Conservation (phyloP, 2,888 invertebrate species). For the Vandiemenella viatica region DNA sequence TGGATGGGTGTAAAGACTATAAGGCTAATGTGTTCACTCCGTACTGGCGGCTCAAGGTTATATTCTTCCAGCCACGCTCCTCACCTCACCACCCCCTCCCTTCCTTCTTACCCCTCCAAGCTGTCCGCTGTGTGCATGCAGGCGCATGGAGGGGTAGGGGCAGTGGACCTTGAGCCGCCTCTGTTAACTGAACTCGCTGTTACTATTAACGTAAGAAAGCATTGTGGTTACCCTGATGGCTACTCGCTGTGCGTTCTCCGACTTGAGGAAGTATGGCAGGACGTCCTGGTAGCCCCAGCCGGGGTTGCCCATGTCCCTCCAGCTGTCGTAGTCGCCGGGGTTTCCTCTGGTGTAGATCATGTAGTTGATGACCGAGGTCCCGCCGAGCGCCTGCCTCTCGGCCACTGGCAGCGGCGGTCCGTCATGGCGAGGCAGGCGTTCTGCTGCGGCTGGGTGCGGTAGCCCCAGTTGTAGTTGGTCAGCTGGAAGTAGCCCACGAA, state of each 20-base stretch:
- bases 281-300: conserved; percentile 68
- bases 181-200: too few relatives aligned
- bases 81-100: too few relatives aligned
- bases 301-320: conserved; percentile 60
- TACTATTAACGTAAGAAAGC: too few relatives aligned
- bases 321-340: conserved; percentile 65
- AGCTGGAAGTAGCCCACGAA: not conserved
- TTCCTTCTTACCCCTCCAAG: too few relatives aligned
- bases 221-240: too few relatives aligned
- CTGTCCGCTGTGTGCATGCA: too few relatives aligned
- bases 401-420: not conserved
- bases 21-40: too few relatives aligned
- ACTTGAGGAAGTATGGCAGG: conserved; percentile 62
- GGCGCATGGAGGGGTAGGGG: too few relatives aligned
- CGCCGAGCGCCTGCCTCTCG: conserved; percentile 29
- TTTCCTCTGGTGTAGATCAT: conserved; percentile 73
- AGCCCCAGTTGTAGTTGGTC: conserved; percentile 3
- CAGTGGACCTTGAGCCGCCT: too few relatives aligned
- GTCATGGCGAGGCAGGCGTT: not conserved
- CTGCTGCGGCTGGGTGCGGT: not conserved
- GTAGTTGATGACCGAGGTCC: conserved; percentile 69
- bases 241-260: conserved; percentile 38
- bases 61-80: too few relatives aligned
- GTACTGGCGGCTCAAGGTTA: too few relatives aligned
- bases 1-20: too few relatives aligned